Evolutionary conservation across 92 coral and sea anemone genomes (phyloP), one percentile per base, ranked within the genome.

Genomic region (Plumapathes pennacea): DNA sequence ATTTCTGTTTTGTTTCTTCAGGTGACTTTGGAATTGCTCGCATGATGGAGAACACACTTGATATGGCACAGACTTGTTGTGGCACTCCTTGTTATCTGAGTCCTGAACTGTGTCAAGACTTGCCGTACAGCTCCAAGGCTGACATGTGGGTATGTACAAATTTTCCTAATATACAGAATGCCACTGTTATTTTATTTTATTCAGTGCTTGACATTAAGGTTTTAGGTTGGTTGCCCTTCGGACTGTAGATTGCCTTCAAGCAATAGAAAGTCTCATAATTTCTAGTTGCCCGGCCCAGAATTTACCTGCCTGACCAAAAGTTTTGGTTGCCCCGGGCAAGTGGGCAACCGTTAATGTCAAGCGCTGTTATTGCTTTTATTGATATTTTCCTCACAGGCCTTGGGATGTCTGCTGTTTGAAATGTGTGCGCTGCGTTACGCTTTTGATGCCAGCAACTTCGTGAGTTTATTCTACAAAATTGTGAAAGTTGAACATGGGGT

Each of bases 1-100:
- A 12, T 14, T n/a, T n/a, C n/a, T n/a, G n/a, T n/a, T n/a, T n/a
- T n/a, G n/a, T n/a, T n/a, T 37, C 17, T 50, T 8, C 45, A 94
- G 99, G 99, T 50, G 99, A 94, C 51, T 94, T 94, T 94, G 99
- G 99, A n/a, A 94, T 94, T 40, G 83, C 99, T 3, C 77, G 75
- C 41, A 80, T 79, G 38, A 82, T 94, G 88, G 99, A 94, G 62
- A 90, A 80, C 57, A 94, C 99, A 3, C 49, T 84, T 23, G 99
- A 94, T 41, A 77, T 94, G 94, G 99, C 99, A 1, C 81, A 85
- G 26, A 94, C 99, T 5, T 89, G 95, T 31, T 94, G 99, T 64
- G 99, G 99, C 18, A 94, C 99, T 0, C 99, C 99, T 0, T 89
- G 96, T 48, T 94, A 94, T 51, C 81, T 94, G 20, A 94, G 99